phyloP scores from a whole-genome alignment of 2,113 vertebrate genomes.

The Ailuropoda melanoleuca region DNA sequence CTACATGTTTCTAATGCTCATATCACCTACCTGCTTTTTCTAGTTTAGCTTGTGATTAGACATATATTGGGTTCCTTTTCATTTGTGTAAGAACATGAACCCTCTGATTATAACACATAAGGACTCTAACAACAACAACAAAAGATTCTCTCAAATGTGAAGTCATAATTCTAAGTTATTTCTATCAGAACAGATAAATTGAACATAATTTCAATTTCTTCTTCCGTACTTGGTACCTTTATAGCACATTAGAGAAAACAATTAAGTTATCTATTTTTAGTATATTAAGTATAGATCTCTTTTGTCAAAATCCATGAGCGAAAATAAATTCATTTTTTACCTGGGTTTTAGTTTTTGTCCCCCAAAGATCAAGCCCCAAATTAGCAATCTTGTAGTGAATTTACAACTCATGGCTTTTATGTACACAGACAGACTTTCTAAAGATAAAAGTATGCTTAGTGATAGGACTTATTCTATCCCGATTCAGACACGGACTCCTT shows the following conservation, averaged over 20 bases:
- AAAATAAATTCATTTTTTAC: neutral
- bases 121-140: neutral
- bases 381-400: neutral
- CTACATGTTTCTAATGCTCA: neutral
- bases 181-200: neutral
- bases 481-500: neutral
- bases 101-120: neutral
- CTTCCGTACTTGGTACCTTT: neutral
- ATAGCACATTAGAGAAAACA: neutral
- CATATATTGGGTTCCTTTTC: neutral
- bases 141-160: conserved; percentile 12
- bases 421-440: neutral
- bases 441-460: neutral
- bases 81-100: neutral
- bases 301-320: neutral
- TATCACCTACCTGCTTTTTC: neutral
- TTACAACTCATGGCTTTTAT: neutral
- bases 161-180: neutral
- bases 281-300: neutral
- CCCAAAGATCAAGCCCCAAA: neutral
- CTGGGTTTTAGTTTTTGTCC: neutral
- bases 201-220: conserved; percentile 4
- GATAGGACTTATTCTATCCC: neutral
- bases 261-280: conserved; percentile 6
- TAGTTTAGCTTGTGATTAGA: neutral